phyloP scores from a whole-genome alignment of 1,140 invertebrate genomes.

The Pseudomyrmex pallidus region DNA sequence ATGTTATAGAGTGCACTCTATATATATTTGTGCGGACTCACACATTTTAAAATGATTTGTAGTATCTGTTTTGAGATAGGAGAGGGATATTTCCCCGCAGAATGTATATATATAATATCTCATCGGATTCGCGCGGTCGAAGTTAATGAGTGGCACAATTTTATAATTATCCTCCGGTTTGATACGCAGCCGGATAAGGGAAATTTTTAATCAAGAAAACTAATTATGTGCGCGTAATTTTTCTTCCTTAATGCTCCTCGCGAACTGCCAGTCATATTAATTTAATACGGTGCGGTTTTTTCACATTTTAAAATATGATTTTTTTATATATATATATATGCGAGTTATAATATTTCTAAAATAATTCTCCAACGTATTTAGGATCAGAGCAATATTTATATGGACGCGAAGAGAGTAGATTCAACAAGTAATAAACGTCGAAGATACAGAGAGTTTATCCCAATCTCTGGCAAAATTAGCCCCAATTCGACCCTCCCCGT shows the following conservation, averaged over 20 bases:
- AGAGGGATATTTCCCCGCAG: too few species aligned
- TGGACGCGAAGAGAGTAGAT: slow-evolving; percentile 8
- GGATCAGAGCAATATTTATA: slow-evolving; percentile 19
- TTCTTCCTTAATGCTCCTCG: not conserved
- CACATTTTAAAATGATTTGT: too few species aligned
- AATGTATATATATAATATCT: slow-evolving; percentile 4
- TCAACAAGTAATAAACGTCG: slow-evolving; percentile 49
- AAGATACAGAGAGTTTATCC: not conserved
- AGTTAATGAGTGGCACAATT: slow-evolving; percentile 11
- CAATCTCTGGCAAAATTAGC: not conserved
- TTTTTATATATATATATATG: too few species aligned
- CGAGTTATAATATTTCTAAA: not conserved
- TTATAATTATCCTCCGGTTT: slow-evolving; percentile 3
- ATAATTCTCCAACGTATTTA: not conserved
- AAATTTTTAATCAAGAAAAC: slow-evolving; percentile 37
- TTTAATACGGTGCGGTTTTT: not conserved
- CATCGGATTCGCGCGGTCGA: not conserved
- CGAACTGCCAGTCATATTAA: not conserved
- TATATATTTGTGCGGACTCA: too few species aligned
- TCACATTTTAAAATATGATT: too few species aligned
- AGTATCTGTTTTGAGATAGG: too few species aligned
- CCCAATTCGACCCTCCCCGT: too few species aligned
- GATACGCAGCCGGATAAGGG: not conserved
- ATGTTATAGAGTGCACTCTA: too few species aligned
- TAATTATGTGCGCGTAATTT: not conserved